phyloP scores from a whole-genome alignment of 2,888 invertebrate species.

The Dexiosoma caninum region DNA sequence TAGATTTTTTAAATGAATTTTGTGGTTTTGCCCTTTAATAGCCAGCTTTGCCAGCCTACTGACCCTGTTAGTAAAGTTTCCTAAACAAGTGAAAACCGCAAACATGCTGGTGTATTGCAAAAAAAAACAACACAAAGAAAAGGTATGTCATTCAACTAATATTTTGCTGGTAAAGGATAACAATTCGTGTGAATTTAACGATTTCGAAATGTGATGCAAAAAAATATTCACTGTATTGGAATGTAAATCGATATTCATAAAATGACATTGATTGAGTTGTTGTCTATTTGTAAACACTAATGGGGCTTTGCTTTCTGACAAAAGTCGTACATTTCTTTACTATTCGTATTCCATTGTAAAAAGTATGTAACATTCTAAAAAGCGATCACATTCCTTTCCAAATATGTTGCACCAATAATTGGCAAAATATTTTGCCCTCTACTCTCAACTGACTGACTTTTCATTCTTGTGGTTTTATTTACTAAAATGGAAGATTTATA shows the following conservation, averaged over 20 bases:
- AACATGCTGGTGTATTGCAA: not conserved
- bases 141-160: not conserved
- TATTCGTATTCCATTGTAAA: too few relatives aligned
- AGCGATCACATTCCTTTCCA: too few relatives aligned
- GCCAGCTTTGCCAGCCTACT: slow-evolving; percentile 48
- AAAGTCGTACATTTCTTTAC: too few relatives aligned
- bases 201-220: not conserved
- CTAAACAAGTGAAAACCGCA: slow-evolving; percentile 10
- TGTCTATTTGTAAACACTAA: too few relatives aligned
- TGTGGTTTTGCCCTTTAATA: slow-evolving; percentile 34
- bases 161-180: slow-evolving; percentile 26
- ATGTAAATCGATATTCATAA: not conserved
- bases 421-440: too few relatives aligned
- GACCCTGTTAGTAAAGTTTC: slow-evolving; percentile 28
- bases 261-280: not conserved
- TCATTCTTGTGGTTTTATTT: too few relatives aligned
- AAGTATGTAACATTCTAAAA: too few relatives aligned
- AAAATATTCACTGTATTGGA: not conserved
- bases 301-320: too few relatives aligned
- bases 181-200: slow-evolving; percentile 24
- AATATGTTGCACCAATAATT: too few relatives aligned
- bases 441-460: too few relatives aligned
- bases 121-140: not conserved
- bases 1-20: slow-evolving; percentile 17
- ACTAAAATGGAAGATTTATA: too few relatives aligned